Conservation (phyloP, 2,113 vertebrate species). For the Brienomyrus longianalis region DNA sequence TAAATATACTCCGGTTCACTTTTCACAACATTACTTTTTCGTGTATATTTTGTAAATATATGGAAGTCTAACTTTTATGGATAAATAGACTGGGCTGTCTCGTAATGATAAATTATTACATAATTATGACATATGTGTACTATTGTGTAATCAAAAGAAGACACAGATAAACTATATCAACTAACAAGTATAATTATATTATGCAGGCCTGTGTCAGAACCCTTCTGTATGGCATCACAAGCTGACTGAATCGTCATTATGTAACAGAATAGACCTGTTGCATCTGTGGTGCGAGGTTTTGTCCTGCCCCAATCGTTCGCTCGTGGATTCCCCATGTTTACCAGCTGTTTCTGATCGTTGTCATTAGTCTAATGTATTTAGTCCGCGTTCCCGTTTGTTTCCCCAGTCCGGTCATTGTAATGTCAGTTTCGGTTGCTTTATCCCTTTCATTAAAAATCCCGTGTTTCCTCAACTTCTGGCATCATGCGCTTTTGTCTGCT, state of each 20-base stretch:
- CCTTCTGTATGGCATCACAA: not conserved
- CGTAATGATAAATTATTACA: not conserved
- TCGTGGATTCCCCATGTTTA: too few species aligned
- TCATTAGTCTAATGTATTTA: too few species aligned
- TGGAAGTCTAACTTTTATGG: not conserved
- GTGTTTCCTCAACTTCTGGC: too few species aligned
- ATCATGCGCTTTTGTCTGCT: too few species aligned
- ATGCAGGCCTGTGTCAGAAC: not conserved
- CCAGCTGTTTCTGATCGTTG: too few species aligned
- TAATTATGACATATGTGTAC: not conserved
- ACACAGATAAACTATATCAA: not conserved
- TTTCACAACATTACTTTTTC: not conserved
- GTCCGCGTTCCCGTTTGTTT: too few species aligned
- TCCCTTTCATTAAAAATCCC: too few species aligned
- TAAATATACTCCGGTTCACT: not conserved
- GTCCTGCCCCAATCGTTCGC: too few species aligned
- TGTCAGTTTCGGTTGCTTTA: too few species aligned
- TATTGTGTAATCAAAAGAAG: not conserved
- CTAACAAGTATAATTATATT: not conserved
- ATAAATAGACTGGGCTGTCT: not conserved
- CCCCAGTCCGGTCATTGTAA: too few species aligned
- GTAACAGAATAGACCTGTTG: not conserved
- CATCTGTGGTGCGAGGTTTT: not conserved
- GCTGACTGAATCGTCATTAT: not conserved
- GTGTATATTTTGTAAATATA: not conserved